These are phyloP conservation scores for Drosophila quinaria DNA, from an alignment of 2,888 invertebrate genomes.

Conservation along the genomic window DNA sequence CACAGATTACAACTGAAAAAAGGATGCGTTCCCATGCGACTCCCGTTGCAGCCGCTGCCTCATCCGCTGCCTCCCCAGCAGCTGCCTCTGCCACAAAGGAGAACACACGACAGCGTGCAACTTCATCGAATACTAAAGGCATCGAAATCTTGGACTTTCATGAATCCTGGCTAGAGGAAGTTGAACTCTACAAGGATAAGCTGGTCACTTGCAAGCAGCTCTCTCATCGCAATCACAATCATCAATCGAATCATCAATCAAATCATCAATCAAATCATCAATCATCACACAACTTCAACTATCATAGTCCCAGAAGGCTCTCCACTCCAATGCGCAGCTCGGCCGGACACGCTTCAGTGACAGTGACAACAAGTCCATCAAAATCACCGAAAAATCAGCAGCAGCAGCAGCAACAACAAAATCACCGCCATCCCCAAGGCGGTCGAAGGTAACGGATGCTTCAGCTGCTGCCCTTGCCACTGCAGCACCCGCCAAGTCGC, in stretches of 20 bases:
- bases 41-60: constrained; percentile 21
- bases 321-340: constrained; percentile 41
- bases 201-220: constrained; percentile 79
- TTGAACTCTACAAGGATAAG: constrained; percentile 84
- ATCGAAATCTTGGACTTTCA: constrained; percentile 85
- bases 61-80: not conserved
- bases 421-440: constrained; percentile 42
- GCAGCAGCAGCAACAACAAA: constrained; percentile 31
- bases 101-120: constrained; percentile 58
- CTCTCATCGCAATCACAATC: constrained; percentile 60
- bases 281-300: constrained; percentile 29
- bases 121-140: constrained; percentile 60
- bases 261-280: constrained; percentile 42
- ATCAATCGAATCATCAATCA: constrained; percentile 36
- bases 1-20: constrained; percentile 85
- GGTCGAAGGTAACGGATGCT: constrained; percentile 39
- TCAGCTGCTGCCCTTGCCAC: constrained; percentile 29
- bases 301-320: constrained; percentile 9
- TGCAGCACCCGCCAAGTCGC: constrained; percentile 36
- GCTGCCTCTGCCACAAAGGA: constrained; percentile 72
- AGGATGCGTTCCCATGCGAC: constrained; percentile 61
- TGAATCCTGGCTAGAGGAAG: constrained; percentile 85
- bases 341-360: constrained; percentile 40
- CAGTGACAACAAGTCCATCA: constrained; percentile 20
- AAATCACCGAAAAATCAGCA: constrained; percentile 5